Evolutionary conservation across 2,113 vertebrate genomes (phyloP).

Genomic region (Machaerirhynchus nigripectus): DNA sequence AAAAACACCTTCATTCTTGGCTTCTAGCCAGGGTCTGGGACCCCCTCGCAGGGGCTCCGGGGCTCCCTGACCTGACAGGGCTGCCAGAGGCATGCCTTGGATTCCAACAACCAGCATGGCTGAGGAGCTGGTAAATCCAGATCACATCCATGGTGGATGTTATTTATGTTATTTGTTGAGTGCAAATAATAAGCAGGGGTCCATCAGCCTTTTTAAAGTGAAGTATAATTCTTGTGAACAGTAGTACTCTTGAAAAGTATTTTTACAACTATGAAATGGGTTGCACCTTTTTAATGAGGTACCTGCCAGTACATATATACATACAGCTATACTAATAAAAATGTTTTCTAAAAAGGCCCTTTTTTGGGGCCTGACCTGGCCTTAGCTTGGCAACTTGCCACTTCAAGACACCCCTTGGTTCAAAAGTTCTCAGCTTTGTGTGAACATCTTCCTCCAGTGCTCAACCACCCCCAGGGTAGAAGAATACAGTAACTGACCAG

Average conservation of each 20-base stretch:
- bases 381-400: not conserved
- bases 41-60: too few relatives aligned
- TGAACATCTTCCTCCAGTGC: not conserved
- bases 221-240: not conserved
- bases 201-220: not conserved
- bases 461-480: not conserved
- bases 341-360: not conserved
- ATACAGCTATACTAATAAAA: not conserved
- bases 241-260: not conserved
- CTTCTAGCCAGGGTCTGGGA: too few relatives aligned
- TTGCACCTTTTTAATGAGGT: not conserved
- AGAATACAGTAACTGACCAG: not conserved
- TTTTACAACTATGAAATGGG: not conserved
- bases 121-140: not conserved
- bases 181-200: not conserved
- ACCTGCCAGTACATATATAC: accelerated
- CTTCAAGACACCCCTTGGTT: not conserved
- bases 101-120: not conserved
- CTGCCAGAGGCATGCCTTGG: too few relatives aligned
- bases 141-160: not conserved
- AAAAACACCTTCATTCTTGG: too few relatives aligned
- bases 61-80: too few relatives aligned
- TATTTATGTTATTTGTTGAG: not conserved
- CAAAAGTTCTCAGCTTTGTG: not conserved
- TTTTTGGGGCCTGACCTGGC: not conserved